Conservation (phyloP, 2,888 invertebrate genomes). For the Drosophila fulvimacula region DNA sequence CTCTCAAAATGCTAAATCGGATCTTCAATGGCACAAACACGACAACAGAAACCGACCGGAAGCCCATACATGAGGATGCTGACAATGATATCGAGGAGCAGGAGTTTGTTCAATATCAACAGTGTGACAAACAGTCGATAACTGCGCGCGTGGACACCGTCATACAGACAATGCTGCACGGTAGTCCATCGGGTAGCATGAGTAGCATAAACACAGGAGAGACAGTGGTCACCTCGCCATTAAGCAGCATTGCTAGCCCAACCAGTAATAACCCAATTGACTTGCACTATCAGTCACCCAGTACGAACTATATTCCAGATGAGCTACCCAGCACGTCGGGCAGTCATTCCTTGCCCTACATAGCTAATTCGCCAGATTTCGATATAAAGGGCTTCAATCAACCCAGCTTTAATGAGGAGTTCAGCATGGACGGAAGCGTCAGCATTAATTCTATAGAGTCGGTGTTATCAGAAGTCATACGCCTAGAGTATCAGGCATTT, state of each 20-base stretch:
- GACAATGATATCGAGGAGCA: conserved; percentile 16
- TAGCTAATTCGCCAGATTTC: conserved; percentile 67
- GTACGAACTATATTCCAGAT: conserved; percentile 38
- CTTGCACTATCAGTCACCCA: conserved; percentile 69
- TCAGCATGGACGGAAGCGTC: conserved; percentile 53
- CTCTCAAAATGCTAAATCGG: conserved; percentile 83
- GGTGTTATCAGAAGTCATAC: conserved; percentile 93
- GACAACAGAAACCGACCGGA: conserved; percentile 30
- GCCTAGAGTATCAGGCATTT: conserved; percentile 91
- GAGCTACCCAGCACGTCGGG: conserved; percentile 73
- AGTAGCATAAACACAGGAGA: conserved; percentile 44
- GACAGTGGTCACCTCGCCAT: conserved; percentile 41
- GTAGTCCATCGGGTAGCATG: conserved; percentile 49
- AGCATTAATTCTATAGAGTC: conserved; percentile 89
- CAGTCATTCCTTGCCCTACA: conserved; percentile 49
- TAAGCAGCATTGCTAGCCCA: conserved; percentile 54
- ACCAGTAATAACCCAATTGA: conserved; percentile 54
- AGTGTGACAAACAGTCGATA: conserved; percentile 38
- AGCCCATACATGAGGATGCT: conserved; percentile 14
- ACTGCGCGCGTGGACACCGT: conserved; percentile 63
- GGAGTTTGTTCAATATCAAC: conserved; percentile 3
- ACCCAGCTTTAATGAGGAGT: conserved; percentile 62
- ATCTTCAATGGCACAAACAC: conserved; percentile 81
- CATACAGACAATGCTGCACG: conserved; percentile 73
- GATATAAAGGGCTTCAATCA: conserved; percentile 74